These are phyloP conservation scores for Leuciscus idus DNA, from an alignment of 2,113 vertebrate species.

Conservation along the genomic window DNA sequence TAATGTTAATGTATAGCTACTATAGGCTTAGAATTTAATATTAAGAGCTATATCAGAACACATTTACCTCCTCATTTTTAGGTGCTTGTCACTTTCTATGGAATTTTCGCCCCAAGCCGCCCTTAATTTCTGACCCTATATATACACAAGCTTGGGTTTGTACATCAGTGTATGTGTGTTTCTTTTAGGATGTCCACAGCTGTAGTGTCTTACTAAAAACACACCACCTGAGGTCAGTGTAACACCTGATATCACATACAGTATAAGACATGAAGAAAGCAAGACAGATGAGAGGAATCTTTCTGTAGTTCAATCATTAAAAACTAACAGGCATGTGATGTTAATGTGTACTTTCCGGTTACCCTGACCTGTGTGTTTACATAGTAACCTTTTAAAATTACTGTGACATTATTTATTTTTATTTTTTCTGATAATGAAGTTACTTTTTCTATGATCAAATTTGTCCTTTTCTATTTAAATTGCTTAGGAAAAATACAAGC, in stretches of 20 bases:
- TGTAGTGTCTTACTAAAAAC: slow-evolving; percentile 61
- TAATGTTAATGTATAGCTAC: background rate
- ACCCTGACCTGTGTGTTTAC: background rate
- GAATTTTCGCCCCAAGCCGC: background rate
- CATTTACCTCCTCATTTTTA: background rate
- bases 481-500: background rate
- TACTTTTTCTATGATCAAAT: background rate
- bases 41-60: background rate
- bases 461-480: background rate
- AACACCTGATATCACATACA: slow-evolving; percentile 53
- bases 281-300: background rate
- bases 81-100: background rate
- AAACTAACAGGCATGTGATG: background rate
- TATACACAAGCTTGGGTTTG: background rate
- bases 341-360: background rate
- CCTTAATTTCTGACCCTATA: background rate
- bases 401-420: background rate
- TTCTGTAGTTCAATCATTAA: background rate
- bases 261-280: background rate
- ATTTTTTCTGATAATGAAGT: background rate
- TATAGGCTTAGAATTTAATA: background rate
- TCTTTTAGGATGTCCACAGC: background rate
- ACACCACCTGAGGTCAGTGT: slow-evolving; percentile 77
- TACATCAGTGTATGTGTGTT: slow-evolving; percentile 2
- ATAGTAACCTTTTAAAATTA: background rate